Evolutionary conservation across 2,113 vertebrate species (phyloP), one percentile per base, ranked within the genome.

Genomic region (Phaethon lepturus): DNA sequence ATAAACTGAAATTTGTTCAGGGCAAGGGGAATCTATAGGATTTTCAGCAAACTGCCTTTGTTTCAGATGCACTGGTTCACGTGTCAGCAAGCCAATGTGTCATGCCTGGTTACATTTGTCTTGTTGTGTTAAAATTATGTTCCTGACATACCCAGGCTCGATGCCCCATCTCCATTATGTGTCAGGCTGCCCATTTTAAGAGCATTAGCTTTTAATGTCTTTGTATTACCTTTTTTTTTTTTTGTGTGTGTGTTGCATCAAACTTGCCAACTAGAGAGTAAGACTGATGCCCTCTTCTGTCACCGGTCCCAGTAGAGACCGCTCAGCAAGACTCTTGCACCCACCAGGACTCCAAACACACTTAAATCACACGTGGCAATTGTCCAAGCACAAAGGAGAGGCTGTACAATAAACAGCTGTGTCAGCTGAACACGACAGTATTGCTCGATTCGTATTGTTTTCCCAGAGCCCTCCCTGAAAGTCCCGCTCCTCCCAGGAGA

Each of bases 91-190:
- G 19, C 88, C 83, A 47, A 31, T 25, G 45, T 66, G 74, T 94
- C 96, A 96, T 94, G 96, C 96, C 96, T 96, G 80, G 94, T 96
- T 98, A 98, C 90, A 96, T 88, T 93, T 98, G 98, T 98, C 97
- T 96, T 96, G 87, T 98, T 91, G 71, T 78, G 93, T 98, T 98
- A 98, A 97, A 90, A 93, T 93, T 95, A 85, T 64, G 80, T 31
- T 95, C 93, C 95, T 98, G 97, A 98, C 93, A 96, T 89, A 91
- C 85, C 93, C 95, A 96, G 96, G 93, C 97, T 95, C 71, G 2
- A 84, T 47, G 86, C 94, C 96, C 97, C 94, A 49, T 79, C 92
- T 82, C 90, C 66, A 75, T 91, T 87, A 88, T 79, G 66, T 7
- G 24, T 92, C 97, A 97, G 93, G 95, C 52, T 76, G 96, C 84